Percentiles rank a stretch among this genome's conserved stretches.
phyloP scores from a whole-genome alignment of 2,113 vertebrate genomes.

The Alligator mississippiensis region DNA sequence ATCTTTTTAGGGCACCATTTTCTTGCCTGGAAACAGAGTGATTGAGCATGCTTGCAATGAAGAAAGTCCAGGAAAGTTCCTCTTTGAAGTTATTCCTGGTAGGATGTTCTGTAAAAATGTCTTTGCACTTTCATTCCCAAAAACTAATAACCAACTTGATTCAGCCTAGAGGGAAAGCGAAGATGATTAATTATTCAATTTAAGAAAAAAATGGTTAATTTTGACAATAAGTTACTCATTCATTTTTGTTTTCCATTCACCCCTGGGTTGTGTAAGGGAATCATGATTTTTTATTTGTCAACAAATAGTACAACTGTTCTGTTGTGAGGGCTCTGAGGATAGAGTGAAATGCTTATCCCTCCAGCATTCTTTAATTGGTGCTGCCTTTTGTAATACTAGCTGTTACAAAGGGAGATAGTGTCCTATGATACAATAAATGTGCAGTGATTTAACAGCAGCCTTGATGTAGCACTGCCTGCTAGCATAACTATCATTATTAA shows the following conservation, averaged over 20 bases:
- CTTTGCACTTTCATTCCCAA: constrained; percentile 6
- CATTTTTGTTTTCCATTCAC: background rate
- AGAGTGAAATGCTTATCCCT: background rate
- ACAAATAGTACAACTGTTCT: background rate
- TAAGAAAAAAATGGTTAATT: background rate
- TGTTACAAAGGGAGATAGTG: background rate
- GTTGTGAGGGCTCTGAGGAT: background rate
- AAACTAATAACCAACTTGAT: constrained; percentile 37
- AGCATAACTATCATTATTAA: background rate
- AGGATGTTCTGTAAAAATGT: constrained; percentile 66
- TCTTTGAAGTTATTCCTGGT: constrained; percentile 98
- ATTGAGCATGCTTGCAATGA: constrained; percentile 92
- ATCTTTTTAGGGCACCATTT: constrained; percentile 88
- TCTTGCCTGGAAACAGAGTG: constrained; percentile 95
- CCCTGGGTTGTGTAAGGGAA: accelerated
- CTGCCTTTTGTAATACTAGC: background rate
- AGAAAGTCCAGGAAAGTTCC: constrained; percentile 93
- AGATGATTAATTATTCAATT: constrained; percentile 53
- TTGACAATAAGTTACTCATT: background rate
- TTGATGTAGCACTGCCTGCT: background rate
- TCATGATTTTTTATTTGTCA: background rate
- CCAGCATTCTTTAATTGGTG: background rate
- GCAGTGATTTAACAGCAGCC: background rate
- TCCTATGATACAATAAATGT: background rate
- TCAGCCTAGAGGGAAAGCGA: constrained; percentile 28